Conservation (phyloP, 1,140 invertebrate genomes). For the Doryteuthis pealeii region DNA sequence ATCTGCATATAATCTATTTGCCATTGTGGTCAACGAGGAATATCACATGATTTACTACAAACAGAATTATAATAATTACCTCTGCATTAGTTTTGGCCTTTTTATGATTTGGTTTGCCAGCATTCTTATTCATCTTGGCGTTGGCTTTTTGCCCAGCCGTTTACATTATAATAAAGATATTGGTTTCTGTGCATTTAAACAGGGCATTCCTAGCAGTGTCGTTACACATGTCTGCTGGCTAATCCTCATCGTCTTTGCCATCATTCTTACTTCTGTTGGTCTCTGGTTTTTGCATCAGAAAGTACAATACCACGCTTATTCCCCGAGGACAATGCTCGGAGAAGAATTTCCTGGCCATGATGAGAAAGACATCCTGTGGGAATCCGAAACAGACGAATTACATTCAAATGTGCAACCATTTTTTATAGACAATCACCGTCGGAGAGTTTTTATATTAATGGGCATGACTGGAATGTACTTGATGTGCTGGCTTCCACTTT, state of each 20-base stretch:
- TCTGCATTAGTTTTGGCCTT: slow-evolving; percentile 85
- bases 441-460: slow-evolving; percentile 39
- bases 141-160: slow-evolving; percentile 70
- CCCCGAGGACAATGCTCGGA: background rate
- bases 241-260: slow-evolving; percentile 81
- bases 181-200: slow-evolving; percentile 78
- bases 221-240: slow-evolving; percentile 89
- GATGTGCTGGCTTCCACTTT: slow-evolving; percentile 85
- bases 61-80: slow-evolving; percentile 55
- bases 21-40: slow-evolving; percentile 85
- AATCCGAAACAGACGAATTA: background rate
- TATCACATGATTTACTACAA: slow-evolving; percentile 74
- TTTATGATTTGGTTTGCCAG: slow-evolving; percentile 88
- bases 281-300: slow-evolving; percentile 81
- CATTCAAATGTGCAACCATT: slow-evolving; percentile 2
- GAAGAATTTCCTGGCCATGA: slow-evolving; percentile 35
- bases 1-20: slow-evolving; percentile 87
- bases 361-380: slow-evolving; percentile 22
- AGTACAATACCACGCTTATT: slow-evolving; percentile 57
- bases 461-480: slow-evolving; percentile 81
- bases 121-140: slow-evolving; percentile 85
- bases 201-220: slow-evolving; percentile 77
- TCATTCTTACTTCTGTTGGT: slow-evolving; percentile 81
- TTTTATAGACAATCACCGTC: slow-evolving; percentile 30
- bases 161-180: slow-evolving; percentile 60